Conservation (phyloP, 2,888 invertebrate genomes). For the Hypena proboscidalis region DNA sequence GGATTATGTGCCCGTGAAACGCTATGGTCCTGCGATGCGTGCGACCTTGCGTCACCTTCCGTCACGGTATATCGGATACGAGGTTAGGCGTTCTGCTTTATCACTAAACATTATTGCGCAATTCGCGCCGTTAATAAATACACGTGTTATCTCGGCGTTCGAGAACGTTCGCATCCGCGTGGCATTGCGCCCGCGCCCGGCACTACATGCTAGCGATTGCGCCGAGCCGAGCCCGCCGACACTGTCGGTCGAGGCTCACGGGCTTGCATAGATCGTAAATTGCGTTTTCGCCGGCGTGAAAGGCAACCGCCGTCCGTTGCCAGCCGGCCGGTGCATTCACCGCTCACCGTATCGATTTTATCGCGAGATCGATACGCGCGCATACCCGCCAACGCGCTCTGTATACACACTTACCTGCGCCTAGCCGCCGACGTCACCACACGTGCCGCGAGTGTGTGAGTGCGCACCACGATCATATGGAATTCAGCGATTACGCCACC, state of each 20-base stretch:
- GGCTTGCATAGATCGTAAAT: slow-evolving; percentile 62
- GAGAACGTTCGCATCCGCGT: slow-evolving; percentile 74
- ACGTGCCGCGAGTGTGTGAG: slow-evolving; percentile 68
- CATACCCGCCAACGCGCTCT: slow-evolving; percentile 57
- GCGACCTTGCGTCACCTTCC: slow-evolving; percentile 48
- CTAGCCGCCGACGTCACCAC: slow-evolving; percentile 67
- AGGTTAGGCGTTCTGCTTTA: slow-evolving; percentile 46
- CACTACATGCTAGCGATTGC: slow-evolving; percentile 37
- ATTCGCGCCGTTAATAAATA: slow-evolving; percentile 65
- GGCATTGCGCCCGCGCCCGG: slow-evolving; percentile 58
- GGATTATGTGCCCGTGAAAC: slow-evolving; percentile 60
- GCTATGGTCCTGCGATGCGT: slow-evolving; percentile 42
- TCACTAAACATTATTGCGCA: slow-evolving; percentile 61
- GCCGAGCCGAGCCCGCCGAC: slow-evolving; percentile 39
- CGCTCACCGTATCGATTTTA: slow-evolving; percentile 78
- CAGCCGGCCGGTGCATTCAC: slow-evolving; percentile 73
- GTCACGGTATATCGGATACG: slow-evolving; percentile 36
- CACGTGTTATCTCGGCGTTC: slow-evolving; percentile 75
- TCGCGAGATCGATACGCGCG: slow-evolving; percentile 75
- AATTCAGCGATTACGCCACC: slow-evolving; percentile 78
- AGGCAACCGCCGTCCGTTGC: slow-evolving; percentile 64
- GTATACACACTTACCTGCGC: slow-evolving; percentile 58
- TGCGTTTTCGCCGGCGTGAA: slow-evolving; percentile 73
- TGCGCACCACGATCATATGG: slow-evolving; percentile 64
- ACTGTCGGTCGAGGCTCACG: slow-evolving; percentile 42